Evolutionary conservation across 2,797 vertebrate genomes (phyloP), one percentile per base, ranked within the genome.

Genomic region (Sebastes itinus): DNA sequence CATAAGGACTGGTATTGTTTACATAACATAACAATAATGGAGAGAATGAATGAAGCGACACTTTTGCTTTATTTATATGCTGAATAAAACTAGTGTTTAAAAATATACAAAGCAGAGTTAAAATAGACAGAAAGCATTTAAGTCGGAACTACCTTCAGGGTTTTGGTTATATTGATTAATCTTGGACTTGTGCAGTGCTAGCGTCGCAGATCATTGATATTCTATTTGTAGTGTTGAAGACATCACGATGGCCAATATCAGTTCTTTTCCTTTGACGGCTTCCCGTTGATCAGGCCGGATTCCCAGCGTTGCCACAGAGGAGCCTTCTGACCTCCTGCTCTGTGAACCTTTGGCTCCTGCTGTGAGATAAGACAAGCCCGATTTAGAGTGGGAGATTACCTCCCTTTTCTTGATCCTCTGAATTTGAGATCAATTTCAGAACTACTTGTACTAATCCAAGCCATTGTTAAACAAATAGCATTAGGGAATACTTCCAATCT

Each of bases 251-350:
- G 14, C 28, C 20, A 7, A 2, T 20, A 0, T 94, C 87, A 93
- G 72, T 92, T 82, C 4, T 92, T 85, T 56, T 92, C 81, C 27
- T 82, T 72, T 16, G 90, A 12, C 1, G 76, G 77, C 81, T 87
- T 80, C 16, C 92, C 85, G 38, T 92, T 94, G 87, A 95, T 89
- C 38, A 86, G 84, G 46, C 95, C 95, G 0, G 92, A 90, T 83
- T 96, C 96, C 96, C 95, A 96, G 78, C 92, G 95, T 22, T 95
- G 93, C 90, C 95, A 94, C 69, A 96, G 93, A 68, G 89, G 72
- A 71, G 89, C 82, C 65, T 87, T 95, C 75, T 94, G 95, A 56
- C 94, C 89, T 66, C 88, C 89, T 0, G 78, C 80, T 58, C 86
- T 84, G 7, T 87, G 90, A 80, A 80, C 89, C 56, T 87, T 92